phyloP scores from a whole-genome alignment of 2,888 invertebrate genomes.

The Cistogaster globosa region DNA sequence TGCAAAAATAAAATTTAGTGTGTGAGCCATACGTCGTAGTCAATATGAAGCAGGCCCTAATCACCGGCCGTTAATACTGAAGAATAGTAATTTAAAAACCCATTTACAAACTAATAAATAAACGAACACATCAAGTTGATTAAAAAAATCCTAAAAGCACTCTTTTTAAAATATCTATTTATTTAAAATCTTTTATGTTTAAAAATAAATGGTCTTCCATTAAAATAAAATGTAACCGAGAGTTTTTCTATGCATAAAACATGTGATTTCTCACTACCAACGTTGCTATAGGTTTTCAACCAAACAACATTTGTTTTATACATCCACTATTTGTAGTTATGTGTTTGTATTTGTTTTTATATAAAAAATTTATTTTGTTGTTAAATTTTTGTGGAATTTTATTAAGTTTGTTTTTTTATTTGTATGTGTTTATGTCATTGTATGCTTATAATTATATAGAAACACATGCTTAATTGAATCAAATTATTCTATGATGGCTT shows the following conservation, averaged over 20 bases:
- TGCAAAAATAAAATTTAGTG: no score
- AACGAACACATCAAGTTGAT: background rate
- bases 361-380: slow-evolving; percentile 39
- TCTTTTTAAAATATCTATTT: no score
- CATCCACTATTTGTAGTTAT: background rate
- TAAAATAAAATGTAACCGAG: slow-evolving; percentile 12
- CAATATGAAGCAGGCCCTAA: no score
- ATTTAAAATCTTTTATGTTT: background rate
- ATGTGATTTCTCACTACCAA: background rate
- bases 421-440: slow-evolving; percentile 37
- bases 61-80: no score
- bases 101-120: background rate
- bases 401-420: background rate
- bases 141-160: background rate
- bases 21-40: no score
- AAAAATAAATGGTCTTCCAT: slow-evolving; percentile 34
- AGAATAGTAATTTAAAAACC: no score
- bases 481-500: slow-evolving; percentile 70
- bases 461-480: slow-evolving; percentile 74
- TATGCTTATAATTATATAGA: slow-evolving; percentile 71
- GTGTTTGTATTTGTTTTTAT: background rate
- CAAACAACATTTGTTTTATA: slow-evolving; percentile 14
- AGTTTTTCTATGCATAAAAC: background rate
- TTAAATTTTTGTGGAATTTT: background rate
- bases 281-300: slow-evolving; percentile 32